Base-by-base conservation (phyloP, 53 echinoderm and acorn worm genomes). In the Paracentrotus lividus region DNA sequence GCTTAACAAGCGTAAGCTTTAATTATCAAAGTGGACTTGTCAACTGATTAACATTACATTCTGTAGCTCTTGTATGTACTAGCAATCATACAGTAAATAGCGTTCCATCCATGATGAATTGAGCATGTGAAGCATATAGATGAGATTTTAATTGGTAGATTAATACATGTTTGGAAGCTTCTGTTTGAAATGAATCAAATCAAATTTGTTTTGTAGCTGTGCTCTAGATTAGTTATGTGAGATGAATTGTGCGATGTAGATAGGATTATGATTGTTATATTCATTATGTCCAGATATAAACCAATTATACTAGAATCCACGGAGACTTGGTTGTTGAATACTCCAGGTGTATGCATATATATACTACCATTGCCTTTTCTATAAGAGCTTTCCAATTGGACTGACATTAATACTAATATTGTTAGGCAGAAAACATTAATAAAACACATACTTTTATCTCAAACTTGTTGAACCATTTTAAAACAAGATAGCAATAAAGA, bases 131-230 rank as follows among this genome's bases (percentile, higher is more conserved):
- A 81, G 47, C 33, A 26, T 81, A 47, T 21, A 47, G 81, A 81
- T 81, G 81, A 49, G 47, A 81, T 81, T 81, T 81, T 81, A 81
- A 81, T 78, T 78, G 81, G 24, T 78, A 26, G 81, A 43, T 47
- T 43, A 78, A 43, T 78, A 24, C 47, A n/a, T 78, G 47, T 45
- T 20, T 23, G 26, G 9, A 7, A 78, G 27, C 81, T 1, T 78
- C 24, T 78, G 81, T 78, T 78, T 78, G 47, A 78, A 78, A 78
- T 78, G 81, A 78, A 78, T 78, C 43, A 23, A 78, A 78, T 78
- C 26, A 5, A 78, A 78, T 45, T 44, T 7, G n/a, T 47, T 43
- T 45, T 42, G 81, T n/a, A 45, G 81, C 45, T 24, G 43, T 24
- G 26, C 20, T 9, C 44, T 26, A 44, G 24, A 45, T 45, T 78